phyloP scores from a whole-genome alignment of 2,797 vertebrate genomes.

The Fundulus diaphanus region DNA sequence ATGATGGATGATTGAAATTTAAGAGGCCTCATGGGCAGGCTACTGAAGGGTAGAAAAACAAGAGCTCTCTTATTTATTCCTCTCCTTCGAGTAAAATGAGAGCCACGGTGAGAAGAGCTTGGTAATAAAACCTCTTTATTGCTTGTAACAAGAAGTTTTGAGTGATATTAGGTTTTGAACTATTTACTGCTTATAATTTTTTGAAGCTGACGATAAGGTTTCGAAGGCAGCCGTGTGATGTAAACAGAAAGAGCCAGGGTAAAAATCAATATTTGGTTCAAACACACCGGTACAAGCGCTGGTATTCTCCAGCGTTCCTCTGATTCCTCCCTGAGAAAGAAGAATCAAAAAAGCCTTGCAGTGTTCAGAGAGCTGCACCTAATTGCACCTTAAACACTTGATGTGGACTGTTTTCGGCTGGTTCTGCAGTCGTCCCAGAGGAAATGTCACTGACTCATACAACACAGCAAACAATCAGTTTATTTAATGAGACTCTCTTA shows the following conservation, averaged over 20 bases:
- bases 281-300: not conserved
- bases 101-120: not conserved
- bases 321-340: not conserved
- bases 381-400: not conserved
- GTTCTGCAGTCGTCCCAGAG: not conserved
- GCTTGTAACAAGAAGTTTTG: not conserved
- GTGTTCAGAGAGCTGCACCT: not conserved
- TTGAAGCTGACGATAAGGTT: not conserved
- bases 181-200: not conserved
- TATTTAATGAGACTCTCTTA: slow-evolving; percentile 13
- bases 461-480: slow-evolving; percentile 1
- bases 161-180: not conserved
- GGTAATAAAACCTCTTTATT: slow-evolving; percentile 1
- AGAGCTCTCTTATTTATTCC: slow-evolving; percentile 13
- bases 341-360: not conserved
- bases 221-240: not conserved
- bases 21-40: slow-evolving; percentile 19
- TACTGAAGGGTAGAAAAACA: slow-evolving; percentile 25
- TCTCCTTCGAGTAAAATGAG: slow-evolving; percentile 4
- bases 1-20: slow-evolving; percentile 36
- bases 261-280: not conserved
- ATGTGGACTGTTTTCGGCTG: not conserved
- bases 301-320: not conserved
- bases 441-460: slow-evolving; percentile 15
- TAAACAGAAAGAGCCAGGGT: not conserved